Percentiles rank a stretch among this genome's conserved stretches.
These are phyloP conservation scores for Phalloptychus januarius DNA, from an alignment of 2,797 vertebrate genomes.

Conservation along the genomic window DNA sequence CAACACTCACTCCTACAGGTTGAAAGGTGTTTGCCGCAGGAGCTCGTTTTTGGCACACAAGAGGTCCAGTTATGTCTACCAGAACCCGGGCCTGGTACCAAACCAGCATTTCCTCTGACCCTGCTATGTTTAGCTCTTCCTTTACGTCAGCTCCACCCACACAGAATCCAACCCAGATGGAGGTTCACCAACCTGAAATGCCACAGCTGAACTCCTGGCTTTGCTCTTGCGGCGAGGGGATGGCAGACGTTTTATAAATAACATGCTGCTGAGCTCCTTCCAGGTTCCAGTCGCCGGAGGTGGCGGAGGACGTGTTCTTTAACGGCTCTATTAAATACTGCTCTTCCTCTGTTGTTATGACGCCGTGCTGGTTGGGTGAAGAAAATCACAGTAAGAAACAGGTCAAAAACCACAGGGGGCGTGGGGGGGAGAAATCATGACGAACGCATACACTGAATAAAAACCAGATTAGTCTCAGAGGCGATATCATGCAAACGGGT, in stretches of 20 bases:
- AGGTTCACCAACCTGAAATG: constrained; percentile 91
- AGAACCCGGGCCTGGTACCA: constrained; percentile 74
- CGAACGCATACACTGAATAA: not conserved
- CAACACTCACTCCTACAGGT: constrained; percentile 44
- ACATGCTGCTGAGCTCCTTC: constrained; percentile 95
- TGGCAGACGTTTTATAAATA: constrained; percentile 98
- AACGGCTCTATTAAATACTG: constrained; percentile 99
- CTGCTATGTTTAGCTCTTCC: constrained; percentile 76
- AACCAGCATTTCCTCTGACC: constrained; percentile 77
- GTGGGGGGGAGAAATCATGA: not conserved
- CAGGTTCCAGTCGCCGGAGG: constrained; percentile 87
- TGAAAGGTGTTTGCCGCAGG: constrained; percentile 64
- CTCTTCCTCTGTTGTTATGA: constrained; percentile 98
- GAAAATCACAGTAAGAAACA: constrained; percentile 25
- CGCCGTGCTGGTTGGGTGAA: constrained; percentile 87
- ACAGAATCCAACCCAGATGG: constrained; percentile 71
- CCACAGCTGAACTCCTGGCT: constrained; percentile 92
- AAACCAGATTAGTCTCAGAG: not conserved
- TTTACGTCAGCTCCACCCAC: constrained; percentile 78
- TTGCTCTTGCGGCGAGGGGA: constrained; percentile 86
- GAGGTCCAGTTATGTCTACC: constrained; percentile 64
- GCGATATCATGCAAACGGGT: too few species aligned
- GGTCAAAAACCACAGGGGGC: constrained; percentile 47
- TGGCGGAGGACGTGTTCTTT: constrained; percentile 88
- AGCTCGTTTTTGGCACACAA: constrained; percentile 63